Evolutionary conservation across 1,140 invertebrate species (phyloP), one percentile per base, ranked within the genome.

Genomic region (Neoseiulus cucumeris): DNA sequence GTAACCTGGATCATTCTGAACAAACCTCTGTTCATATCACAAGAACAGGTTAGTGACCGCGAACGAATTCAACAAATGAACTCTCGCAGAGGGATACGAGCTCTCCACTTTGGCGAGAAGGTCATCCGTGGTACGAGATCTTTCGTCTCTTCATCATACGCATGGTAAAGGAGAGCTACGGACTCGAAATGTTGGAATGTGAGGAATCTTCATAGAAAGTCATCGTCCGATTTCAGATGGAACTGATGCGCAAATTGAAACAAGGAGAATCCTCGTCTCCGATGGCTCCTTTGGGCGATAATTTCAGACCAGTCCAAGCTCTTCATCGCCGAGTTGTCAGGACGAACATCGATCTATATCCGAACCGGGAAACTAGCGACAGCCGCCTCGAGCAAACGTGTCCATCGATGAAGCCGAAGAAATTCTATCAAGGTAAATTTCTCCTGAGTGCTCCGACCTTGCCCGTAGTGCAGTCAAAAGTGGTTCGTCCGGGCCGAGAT

Each of bases 261-360:
- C 89, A 91, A 76, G 88, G 87, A 47, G 84, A 89, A 7, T 79
- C 83, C 72, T 81, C 82, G 70, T 82, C 83, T 44, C 87, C 89
- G 28, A 92, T 91, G 59, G 87, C 88, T 73, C 86, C 87, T 20
- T 82, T 96, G 74, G 88, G 87, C 51, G 92, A 94, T 81, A 96
- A 96, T 78, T 89, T 87, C 66, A 82, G 93, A 67, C 91, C 91
- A 14, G 79, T 89, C 28, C 90, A 93, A 78, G 83, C 83, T 64
- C 81, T 94, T 66, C 85, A 95, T 77, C 86, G 91, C 74, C 83
- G 93, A 72, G 89, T 90, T 51, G 83, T 97, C 69, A 82, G 93
- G 72, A 97, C 93, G 67, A 98, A 98, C 75, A 96, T 98, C 73
- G 91, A 95, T 77, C 93, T 95, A 95, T 78, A 85, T 83, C 71